Percentiles rank a stretch among this genome's conserved stretches.
phyloP scores from a whole-genome alignment of 2,113 vertebrate species.

The Gymnobelideus leadbeateri region DNA sequence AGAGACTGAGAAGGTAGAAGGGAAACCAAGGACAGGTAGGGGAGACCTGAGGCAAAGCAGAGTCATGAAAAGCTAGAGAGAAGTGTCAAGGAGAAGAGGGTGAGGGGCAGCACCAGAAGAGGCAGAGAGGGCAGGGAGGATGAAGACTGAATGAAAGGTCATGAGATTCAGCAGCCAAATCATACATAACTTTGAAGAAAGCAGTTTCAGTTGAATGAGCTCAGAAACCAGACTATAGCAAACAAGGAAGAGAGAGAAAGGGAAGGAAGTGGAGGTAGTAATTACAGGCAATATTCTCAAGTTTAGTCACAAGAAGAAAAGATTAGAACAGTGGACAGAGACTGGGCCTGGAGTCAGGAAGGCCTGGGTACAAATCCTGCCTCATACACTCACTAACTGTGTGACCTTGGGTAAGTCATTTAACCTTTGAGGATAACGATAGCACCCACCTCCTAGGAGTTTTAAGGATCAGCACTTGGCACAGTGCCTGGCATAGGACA shows the following conservation, averaged over 20 bases:
- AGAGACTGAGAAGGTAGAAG: neutral
- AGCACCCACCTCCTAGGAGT: neutral
- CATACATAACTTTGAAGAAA: neutral
- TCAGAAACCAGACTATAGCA: neutral
- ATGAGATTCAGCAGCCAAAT: neutral
- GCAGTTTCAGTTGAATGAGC: neutral
- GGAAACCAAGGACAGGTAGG: neutral
- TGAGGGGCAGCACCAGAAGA: too few species aligned
- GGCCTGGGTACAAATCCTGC: neutral
- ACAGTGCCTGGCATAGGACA: neutral
- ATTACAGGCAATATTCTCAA: neutral
- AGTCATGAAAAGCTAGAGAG: neutral
- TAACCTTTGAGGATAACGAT: neutral
- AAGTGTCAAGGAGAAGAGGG: too few species aligned
- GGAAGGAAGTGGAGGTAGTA: neutral
- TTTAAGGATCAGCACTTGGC: neutral
- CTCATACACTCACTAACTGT: neutral
- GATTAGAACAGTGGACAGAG: neutral
- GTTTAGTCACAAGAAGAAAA: neutral
- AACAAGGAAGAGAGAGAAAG: neutral
- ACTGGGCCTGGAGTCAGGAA: neutral
- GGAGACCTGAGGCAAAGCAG: neutral
- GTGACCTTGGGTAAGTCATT: neutral
- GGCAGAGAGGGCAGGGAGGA: neutral
- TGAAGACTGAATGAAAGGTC: neutral